A percentile compares a stretch with the other conserved stretches of the same genome.
phyloP scores from a whole-genome alignment of 2,113 vertebrate genomes.

The Phrynosoma blainvillii region DNA sequence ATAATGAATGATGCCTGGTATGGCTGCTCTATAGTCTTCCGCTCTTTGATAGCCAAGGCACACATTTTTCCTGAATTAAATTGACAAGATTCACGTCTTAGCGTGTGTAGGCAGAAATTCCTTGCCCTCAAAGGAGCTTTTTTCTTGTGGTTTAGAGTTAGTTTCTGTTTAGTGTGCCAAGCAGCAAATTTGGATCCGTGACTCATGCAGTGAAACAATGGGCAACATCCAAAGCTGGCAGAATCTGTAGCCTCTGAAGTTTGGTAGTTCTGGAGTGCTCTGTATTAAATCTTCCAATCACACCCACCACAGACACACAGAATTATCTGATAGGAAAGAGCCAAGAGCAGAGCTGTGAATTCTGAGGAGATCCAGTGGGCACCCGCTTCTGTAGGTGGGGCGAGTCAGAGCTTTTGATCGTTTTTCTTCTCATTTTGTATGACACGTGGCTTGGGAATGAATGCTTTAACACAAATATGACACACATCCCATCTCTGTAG shows the following conservation, averaged over 20 bases:
- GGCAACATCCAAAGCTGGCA: background rate
- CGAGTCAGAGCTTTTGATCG: background rate
- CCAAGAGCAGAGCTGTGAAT: background rate
- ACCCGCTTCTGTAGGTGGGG: background rate
- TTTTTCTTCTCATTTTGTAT: background rate
- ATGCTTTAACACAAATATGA: background rate
- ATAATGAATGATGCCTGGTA: background rate
- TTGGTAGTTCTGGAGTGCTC: background rate
- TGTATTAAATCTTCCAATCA: background rate
- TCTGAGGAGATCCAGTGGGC: background rate
- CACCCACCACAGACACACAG: no score
- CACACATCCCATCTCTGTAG: no score
- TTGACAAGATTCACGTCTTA: background rate
- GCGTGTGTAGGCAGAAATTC: background rate
- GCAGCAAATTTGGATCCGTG: background rate
- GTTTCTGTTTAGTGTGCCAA: background rate
- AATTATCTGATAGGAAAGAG: background rate
- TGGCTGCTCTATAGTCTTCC: background rate
- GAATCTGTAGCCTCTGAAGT: background rate
- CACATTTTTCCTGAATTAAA: background rate
- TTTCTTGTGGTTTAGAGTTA: no score
- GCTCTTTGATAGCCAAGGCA: background rate
- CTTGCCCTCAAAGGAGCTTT: background rate
- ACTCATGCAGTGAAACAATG: background rate
- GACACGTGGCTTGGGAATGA: background rate